phyloP scores from a whole-genome alignment of 2,888 invertebrate genomes.

The Heliconius aoede region DNA sequence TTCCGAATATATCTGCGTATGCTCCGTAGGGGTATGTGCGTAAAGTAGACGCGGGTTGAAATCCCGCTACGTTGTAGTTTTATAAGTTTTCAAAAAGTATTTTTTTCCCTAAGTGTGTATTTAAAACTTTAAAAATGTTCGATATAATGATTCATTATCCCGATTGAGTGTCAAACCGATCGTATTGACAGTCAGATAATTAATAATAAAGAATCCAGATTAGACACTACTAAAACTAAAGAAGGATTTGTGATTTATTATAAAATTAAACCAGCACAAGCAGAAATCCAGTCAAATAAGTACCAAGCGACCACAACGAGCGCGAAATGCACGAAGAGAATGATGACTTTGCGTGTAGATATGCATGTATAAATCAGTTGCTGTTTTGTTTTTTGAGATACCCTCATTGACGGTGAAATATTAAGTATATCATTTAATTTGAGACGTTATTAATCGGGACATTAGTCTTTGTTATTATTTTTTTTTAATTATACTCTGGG shows the following conservation, averaged over 20 bases:
- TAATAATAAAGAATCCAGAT: background rate
- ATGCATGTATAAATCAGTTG: slow-evolving; percentile 10
- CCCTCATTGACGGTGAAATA: slow-evolving; percentile 35
- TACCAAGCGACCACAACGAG: slow-evolving; percentile 8
- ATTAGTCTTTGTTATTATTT: background rate
- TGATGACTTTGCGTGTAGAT: slow-evolving; percentile 14
- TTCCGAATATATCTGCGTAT: too few relatives aligned
- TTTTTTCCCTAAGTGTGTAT: too few relatives aligned
- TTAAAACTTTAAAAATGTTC: too few relatives aligned
- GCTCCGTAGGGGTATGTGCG: too few relatives aligned
- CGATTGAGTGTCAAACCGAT: too few relatives aligned
- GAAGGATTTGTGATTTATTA: background rate
- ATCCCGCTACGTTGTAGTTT: too few relatives aligned
- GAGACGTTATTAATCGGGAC: background rate
- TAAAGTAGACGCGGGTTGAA: too few relatives aligned
- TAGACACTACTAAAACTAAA: background rate
- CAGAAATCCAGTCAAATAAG: background rate
- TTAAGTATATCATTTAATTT: slow-evolving; percentile 6
- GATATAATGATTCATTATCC: too few relatives aligned
- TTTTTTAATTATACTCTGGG: background rate
- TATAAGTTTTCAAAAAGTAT: too few relatives aligned
- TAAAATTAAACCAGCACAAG: background rate
- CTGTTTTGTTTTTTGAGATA: slow-evolving; percentile 16
- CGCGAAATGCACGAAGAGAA: slow-evolving; percentile 9
- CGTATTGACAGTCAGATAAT: too few relatives aligned